Base-by-base conservation (phyloP, 2,888 invertebrate genomes). In the Escarpia spicata region DNA sequence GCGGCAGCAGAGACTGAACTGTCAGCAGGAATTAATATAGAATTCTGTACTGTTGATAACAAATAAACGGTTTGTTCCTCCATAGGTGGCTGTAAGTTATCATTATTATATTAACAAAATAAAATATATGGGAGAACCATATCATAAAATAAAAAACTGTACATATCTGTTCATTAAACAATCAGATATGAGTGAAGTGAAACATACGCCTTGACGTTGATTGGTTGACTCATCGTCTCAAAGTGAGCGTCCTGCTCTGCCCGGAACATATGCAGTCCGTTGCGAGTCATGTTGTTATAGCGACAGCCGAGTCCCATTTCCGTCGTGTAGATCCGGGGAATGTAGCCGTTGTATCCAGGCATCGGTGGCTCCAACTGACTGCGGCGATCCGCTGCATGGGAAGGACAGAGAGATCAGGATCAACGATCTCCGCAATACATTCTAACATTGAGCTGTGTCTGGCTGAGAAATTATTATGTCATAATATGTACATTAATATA, bases 331-430 rank as follows among this genome's bases (percentile, higher is more conserved):
- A 96, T 95, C 91, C 96, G 94, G 3, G 96, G 96, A 43, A 96
- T 95, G 93, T 95, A 96, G 19, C 96, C 96, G 92, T 94, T 94
- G 94, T 96, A 96, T 2, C 96, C 96, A 26, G 96, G 96, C 15
- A 96, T 96, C 2, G 96, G 96, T 8, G 96, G 95, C 94, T 96
- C 96, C 91, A 94, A 94, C 91, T 95, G 92, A 0, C 94, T 93
- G 89, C 96, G 94, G 92, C 94, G 95, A 93, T 95, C 95, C 75
- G 75, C 75, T 75, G 75, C 26, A n/a, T 6, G 19, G 2, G 75
- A 75, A 26, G n/a, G 75, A 26, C n/a, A 26, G 75, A 75, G 6
- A 75, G 75, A 6, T 75, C 75, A 75, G n/a, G 26, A 75, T 75
- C 19, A 75, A 26, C 19, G n/a, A 3, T 60, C 60, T 60, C 60